phyloP scores from a whole-genome alignment of 2,888 invertebrate species.

The Eilema sororculum region DNA sequence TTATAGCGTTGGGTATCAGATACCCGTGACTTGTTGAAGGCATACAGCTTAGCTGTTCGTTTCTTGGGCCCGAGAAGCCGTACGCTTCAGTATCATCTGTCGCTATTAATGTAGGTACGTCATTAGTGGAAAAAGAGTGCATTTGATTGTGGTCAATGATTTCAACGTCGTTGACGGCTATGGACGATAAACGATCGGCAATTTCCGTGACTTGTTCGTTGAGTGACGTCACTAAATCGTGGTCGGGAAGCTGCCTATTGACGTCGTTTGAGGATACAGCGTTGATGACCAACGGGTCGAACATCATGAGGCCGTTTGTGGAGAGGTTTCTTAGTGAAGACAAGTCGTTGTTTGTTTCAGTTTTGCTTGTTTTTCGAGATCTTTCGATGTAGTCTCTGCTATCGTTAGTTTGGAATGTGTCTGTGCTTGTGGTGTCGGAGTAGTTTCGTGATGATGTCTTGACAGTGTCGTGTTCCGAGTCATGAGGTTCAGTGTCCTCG shows the following conservation, averaged over 20 bases:
- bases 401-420: constrained; percentile 73
- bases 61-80: constrained; percentile 68
- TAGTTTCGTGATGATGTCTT: constrained; percentile 42
- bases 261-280: constrained; percentile 67
- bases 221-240: constrained; percentile 80
- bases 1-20: constrained; percentile 88
- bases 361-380: constrained; percentile 73
- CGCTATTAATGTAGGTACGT: constrained; percentile 76
- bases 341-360: constrained; percentile 71
- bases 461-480: constrained; percentile 51
- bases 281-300: constrained; percentile 82
- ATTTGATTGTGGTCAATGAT: constrained; percentile 69
- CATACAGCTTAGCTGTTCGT: constrained; percentile 81
- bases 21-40: constrained; percentile 89
- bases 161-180: constrained; percentile 73
- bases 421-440: constrained; percentile 66
- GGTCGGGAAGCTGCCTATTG: constrained; percentile 76
- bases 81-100: constrained; percentile 67
- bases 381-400: constrained; percentile 56
- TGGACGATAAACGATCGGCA: constrained; percentile 80
- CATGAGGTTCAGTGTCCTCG: constrained; percentile 60
- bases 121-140: constrained; percentile 81
- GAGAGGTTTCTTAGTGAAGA: constrained; percentile 79
- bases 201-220: constrained; percentile 85
- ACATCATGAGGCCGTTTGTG: constrained; percentile 83